Base-by-base conservation (phyloP, 2,113 vertebrate species). In the Centropristis striata region DNA sequence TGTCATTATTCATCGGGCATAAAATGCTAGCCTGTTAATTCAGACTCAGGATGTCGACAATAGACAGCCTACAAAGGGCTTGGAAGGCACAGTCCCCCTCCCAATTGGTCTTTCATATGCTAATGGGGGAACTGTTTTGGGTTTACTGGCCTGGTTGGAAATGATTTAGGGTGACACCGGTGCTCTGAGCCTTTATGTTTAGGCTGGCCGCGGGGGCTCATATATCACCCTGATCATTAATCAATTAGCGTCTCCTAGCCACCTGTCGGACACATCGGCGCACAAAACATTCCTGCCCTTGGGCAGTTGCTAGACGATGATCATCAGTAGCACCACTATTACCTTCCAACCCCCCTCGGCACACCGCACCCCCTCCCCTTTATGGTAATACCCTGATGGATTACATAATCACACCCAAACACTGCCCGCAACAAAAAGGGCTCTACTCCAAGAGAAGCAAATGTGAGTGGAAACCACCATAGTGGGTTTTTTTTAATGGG, bases 171-270 rank as follows among this genome's bases (percentile, higher is more conserved):
- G 88, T 32, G 91, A 92, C 91, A 92, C 82, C 73, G 74, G 68
- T 78, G 89, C 86, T 91, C 88, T 55, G 79, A 69, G 89, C 81
- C 88, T 94, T 92, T 92, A 89, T 91, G 87, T 88, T 84, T 81
- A 46, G 85, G 82, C 77, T 84, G 80, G 78, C 87, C 75, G 66
- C 50, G 67, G 81, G 87, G 84, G 86, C 80, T 94, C 94, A 87
- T 95, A 94, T 87, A 94, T 94, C 94, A 94, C 89, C 74, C 71
- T 87, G 84, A 91, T 93, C 93, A 93, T 94, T 95, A 94, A 95
- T 95, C 94, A 95, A 95, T 95, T 95, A 95, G 90, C 87, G 81
- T 86, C 91, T 92, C 88, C 87, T 49, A 87, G 93, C 94, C 94
- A 95, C 93, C 93, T 94, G 95, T 94, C 92, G 86, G 83, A 91